Evolutionary conservation across 2,797 vertebrate genomes (phyloP), one percentile per base, ranked within the genome.

Genomic region (Lemur catta): DNA sequence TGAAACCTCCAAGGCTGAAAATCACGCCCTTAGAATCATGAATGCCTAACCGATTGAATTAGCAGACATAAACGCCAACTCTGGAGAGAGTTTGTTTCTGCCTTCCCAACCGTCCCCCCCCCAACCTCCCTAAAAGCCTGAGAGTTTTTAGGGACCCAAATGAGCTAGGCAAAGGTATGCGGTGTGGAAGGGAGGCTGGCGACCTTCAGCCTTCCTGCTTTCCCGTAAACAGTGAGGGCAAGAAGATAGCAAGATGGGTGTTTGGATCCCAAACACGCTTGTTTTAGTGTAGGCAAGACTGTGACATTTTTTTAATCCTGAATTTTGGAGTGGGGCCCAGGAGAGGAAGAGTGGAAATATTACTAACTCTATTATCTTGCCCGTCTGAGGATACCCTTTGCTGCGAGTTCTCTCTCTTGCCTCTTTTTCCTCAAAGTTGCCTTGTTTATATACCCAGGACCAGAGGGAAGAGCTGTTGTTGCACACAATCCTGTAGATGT

Each of bases 211-310:
- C 63, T 91, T 84, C 79, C 85, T 87, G 93, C 43, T 91, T 98
- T 97, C 90, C 71, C 89, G 38, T 86, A 98, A 98, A 98, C 84
- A 98, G 8, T 3, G 12, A 79, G 13, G n/a, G 52, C 84, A 43
- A 74, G 82, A 87, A 97, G 95, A 48, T 50, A 98, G 35, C 38
- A 57, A 57, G 43, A 59, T 26, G 57, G n/a, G 26, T 97, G 69
- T 97, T 98, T 98, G 89, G 80, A 92, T 52, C 84, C 79, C 91
- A 97, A 96, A 97, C 96, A 97, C 1, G 0, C 78, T 94, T 95
- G 88, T 95, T 97, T 86, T 95, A 84, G 93, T 59, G 33, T 41
- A 71, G 89, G 55, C 85, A 81, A 85, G 91, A 94, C 88, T 85
- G 79, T 63, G 7, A 28, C 46, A 63, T 28, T 95, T 96, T n/a